Base-by-base conservation (phyloP, 2,888 invertebrate species). In the Drosophila greeni region DNA sequence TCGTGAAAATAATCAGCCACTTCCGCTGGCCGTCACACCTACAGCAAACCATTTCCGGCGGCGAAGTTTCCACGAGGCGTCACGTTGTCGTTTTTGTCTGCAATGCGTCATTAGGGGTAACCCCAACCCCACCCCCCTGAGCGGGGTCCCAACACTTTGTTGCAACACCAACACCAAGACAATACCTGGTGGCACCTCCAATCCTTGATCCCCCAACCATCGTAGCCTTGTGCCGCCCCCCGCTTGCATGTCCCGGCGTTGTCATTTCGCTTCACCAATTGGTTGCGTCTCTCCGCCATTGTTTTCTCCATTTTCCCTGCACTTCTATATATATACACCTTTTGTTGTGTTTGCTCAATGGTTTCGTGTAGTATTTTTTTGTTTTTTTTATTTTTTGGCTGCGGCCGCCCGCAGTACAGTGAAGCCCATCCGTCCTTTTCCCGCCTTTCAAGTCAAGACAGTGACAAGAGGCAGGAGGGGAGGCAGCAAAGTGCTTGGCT, bases 201-300 rank as follows among this genome's bases (percentile, higher is more conserved):
- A 23, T 29, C 43, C 49, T 42, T 33, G 18, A 31, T 43, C 20
- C 31, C 40, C 20, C 23, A 42, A 24, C 43, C 43, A 11, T 8
- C n/a, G 40, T 33, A 54, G 42, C 51, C 51, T 33, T 43, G 33
- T 49, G 33, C 2, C 37, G 26, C 20, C 45, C 20, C 33, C 34
- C 33, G 64, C 43, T 70, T 70, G 70, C 68, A 70, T 68, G 68
- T 65, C 53, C 42, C 26, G 65, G 53, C 65, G 54, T 65, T 65
- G 65, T 71, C 71, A 65, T 71, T 70, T 65, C 37, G 48, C 51
- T 59, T 71, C 71, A 58, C 54, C 70, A 66, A 71, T 70, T 70
- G 66, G 72, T 65, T 72, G 57, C 72, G 72, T 71, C 58, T 47
- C 45, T 31, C 20, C 45, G 58, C 47, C 51, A 43, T 71, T 62